Evolutionary conservation across 2,113 vertebrate species (phyloP).

Genomic region (Amazona guildingii): DNA sequence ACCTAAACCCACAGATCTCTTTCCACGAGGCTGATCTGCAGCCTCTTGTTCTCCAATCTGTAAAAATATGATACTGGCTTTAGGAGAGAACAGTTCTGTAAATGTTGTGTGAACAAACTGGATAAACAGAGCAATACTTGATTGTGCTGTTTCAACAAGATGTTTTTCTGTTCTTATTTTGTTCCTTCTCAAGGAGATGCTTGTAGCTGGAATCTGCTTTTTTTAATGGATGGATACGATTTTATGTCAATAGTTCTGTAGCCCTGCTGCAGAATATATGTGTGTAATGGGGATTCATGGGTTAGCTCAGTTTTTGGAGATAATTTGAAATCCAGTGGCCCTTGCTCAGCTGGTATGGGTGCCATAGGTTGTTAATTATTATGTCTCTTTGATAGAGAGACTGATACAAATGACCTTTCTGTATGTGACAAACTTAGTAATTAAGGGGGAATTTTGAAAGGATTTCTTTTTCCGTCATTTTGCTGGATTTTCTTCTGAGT

Average conservation of each 20-base stretch:
- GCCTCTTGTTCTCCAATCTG: neutral
- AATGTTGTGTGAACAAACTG: neutral
- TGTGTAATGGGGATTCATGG: neutral
- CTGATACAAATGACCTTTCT: neutral
- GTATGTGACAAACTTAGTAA: neutral
- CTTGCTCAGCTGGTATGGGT: neutral
- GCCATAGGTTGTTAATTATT: neutral
- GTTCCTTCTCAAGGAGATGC: neutral
- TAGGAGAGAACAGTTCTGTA: neutral
- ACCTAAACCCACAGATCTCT: neutral
- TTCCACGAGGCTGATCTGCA: neutral
- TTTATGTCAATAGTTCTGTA: neutral
- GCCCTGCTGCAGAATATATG: neutral
- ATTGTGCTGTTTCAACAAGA: neutral
- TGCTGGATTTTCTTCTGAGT: neutral
- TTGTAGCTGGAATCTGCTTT: neutral
- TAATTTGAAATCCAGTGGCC: neutral
- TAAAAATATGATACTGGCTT: neutral
- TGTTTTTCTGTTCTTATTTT: neutral
- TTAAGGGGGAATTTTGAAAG: neutral
- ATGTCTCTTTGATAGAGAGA: neutral
- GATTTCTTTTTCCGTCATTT: neutral
- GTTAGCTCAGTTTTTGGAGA: neutral
- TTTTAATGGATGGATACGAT: neutral
- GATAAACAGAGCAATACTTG: neutral